Evolutionary conservation across 2,113 vertebrate genomes (phyloP), one percentile per base, ranked within the genome.

Genomic region (Calyptommatus sinebrachiatus): DNA sequence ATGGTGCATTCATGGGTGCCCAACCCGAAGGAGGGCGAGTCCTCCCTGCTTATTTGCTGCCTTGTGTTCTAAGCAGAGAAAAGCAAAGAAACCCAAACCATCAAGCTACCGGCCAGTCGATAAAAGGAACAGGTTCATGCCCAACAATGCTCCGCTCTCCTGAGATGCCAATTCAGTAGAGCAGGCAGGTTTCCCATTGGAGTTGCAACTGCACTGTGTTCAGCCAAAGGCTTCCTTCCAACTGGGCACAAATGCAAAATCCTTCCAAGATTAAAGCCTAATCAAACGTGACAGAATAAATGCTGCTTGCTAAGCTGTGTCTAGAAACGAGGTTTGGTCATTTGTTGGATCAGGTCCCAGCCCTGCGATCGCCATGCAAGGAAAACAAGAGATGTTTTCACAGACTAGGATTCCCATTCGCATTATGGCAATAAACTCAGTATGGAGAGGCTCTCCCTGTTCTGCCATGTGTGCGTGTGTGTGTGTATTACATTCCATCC

Each of bases 141-240:
- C 31, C n/a, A 66, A 29, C 8, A 66, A 50, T 31, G n/a, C 41
- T 48, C 48, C n/a, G 57, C 3, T 16, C 67, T 66, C 29, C 69
- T 71, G 77, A 79, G 53, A 71, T 28, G 45, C 45, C 22, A 71
- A 71, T 14, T 48, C n/a, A 73, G 57, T 24, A 80, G 41, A 73
- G 35, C 4, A 80, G 70, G 7, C 68, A 79, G 45, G 9, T 61
- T 68, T 18, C 67, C 18, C 5, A 45, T 45, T 45, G 35, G 65
- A 79, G 35, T 29, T 35, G 20, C 18, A 53, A 48, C 18, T 10
- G 45, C 20, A 16, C 8, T 65, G 28, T 21, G 35, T 63, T 73
- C 70, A 73, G 16, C 41, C 45, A 50, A 50, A 53, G 31, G 50
- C 65, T 66, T 80, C 70, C 29, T 73, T 66, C 46, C 61, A 50